A percentile compares a stretch with the other conserved stretches of the same genome.
These are phyloP conservation scores for Takifugu rubripes DNA, from an alignment of 2,797 vertebrate genomes.

Conservation along the genomic window DNA sequence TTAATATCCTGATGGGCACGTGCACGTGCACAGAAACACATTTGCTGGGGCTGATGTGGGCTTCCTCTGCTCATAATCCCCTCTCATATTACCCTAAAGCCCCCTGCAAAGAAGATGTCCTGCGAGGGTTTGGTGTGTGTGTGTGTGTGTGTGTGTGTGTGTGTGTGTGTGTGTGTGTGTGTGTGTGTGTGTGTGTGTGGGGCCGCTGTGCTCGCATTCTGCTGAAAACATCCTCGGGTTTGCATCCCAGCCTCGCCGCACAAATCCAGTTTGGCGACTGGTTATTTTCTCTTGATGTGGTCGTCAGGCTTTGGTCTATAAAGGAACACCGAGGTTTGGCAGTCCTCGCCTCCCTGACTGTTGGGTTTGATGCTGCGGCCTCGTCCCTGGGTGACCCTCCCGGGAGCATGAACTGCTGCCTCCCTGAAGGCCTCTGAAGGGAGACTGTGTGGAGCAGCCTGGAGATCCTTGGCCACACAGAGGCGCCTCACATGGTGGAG, in stretches of 20 bases:
- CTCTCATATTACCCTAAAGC: conserved; percentile 37
- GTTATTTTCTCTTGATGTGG: conserved; percentile 57
- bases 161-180: too few relatives aligned
- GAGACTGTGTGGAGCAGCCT: conserved; percentile 19
- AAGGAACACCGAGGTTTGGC: conserved; percentile 62
- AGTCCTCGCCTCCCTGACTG: conserved; percentile 24
- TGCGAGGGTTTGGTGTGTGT: conserved; percentile 1
- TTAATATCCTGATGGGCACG: too few relatives aligned
- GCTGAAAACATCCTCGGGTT: conserved; percentile 21
- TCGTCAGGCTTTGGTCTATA: conserved; percentile 46
- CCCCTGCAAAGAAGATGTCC: conserved; percentile 12
- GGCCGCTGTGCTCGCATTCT: not conserved
- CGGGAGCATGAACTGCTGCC: conserved; percentile 15
- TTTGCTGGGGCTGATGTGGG: conserved; percentile 13
- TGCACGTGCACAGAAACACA: not conserved
- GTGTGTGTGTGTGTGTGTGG: too few relatives aligned
- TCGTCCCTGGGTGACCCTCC: conserved; percentile 62
- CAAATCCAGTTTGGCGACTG: conserved; percentile 48
- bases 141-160: not conserved
- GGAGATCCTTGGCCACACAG: conserved; percentile 52
- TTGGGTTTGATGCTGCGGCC: conserved; percentile 45
- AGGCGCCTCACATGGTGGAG: conserved; percentile 37
- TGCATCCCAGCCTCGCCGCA: conserved; percentile 30
- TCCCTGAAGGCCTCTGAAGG: too few relatives aligned
- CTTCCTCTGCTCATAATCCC: conserved; percentile 36